Conservation (phyloP, 2,113 vertebrate genomes). For the Apodemus sylvaticus region DNA sequence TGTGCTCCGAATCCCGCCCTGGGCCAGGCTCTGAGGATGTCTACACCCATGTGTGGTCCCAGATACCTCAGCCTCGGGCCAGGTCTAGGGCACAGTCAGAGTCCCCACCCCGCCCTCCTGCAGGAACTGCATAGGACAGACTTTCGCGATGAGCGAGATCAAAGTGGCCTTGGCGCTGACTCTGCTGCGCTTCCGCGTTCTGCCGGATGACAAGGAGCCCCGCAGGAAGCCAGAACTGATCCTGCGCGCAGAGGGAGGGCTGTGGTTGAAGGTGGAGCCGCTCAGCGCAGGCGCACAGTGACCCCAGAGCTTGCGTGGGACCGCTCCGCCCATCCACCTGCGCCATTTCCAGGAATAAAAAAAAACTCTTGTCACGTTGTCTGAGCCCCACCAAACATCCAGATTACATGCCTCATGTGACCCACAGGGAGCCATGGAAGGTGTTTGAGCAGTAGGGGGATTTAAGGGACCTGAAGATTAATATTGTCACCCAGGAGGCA, state of each 20-base stretch:
- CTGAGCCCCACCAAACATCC: not conserved
- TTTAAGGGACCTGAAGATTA: not conserved
- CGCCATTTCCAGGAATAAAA: not conserved
- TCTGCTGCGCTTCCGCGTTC: constrained; percentile 87
- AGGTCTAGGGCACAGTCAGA: not conserved
- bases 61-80: not conserved
- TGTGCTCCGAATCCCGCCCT: not conserved
- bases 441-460: not conserved
- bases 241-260: constrained; percentile 86
- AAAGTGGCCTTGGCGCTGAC: constrained; percentile 89
- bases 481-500: not conserved
- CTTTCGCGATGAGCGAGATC: constrained; percentile 91
- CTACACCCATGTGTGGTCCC: not conserved
- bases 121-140: constrained; percentile 95
- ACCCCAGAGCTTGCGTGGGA: not conserved
- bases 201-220: constrained; percentile 42
- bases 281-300: not conserved
- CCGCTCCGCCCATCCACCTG: rapidly evolving
- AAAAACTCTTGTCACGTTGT: not conserved
- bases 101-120: not conserved
- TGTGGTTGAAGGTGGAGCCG: constrained; percentile 87
- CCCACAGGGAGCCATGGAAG: not conserved
- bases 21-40: constrained; percentile 49
- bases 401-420: not conserved
- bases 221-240: constrained; percentile 85